Conservation (phyloP, 1,140 invertebrate genomes). For the Drosophila persimilis region DNA sequence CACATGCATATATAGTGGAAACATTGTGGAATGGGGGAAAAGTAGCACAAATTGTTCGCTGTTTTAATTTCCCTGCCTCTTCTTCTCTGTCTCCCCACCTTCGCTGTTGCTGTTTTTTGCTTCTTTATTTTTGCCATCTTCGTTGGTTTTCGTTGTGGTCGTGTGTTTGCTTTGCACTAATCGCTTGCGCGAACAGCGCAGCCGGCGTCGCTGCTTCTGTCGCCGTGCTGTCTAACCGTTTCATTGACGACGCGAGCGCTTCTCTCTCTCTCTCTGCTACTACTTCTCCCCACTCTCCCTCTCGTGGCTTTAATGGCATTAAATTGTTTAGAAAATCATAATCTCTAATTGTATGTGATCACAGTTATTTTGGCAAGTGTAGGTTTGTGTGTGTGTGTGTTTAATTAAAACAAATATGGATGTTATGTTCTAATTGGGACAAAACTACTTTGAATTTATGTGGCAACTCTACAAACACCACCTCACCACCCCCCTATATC, state of each 20-base stretch:
- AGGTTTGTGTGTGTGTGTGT: constrained; percentile 34
- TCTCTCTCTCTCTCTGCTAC: constrained; percentile 39
- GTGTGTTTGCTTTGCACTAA: constrained; percentile 59
- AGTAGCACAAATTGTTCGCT: constrained; percentile 81
- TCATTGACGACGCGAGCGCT: constrained; percentile 47
- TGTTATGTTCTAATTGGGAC: constrained; percentile 50
- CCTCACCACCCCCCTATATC: constrained; percentile 4
- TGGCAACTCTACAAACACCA: constrained; percentile 47
- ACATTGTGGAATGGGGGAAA: constrained; percentile 79
- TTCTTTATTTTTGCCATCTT: constrained; percentile 59
- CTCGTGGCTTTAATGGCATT: constrained; percentile 68
- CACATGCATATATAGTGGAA: constrained; percentile 54
- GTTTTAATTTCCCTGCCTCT: constrained; percentile 74
- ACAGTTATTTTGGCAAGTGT: constrained; percentile 51
- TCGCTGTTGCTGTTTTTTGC: constrained; percentile 50
- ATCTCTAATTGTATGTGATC: constrained; percentile 78
- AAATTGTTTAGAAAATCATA: constrained; percentile 82
- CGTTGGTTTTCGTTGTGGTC: constrained; percentile 21
- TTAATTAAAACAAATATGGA: constrained; percentile 59
- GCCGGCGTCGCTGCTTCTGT: constrained; percentile 51
- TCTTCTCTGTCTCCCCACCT: constrained; percentile 25
- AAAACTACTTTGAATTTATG: constrained; percentile 47
- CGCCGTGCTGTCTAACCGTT: constrained; percentile 69
- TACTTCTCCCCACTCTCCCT: constrained; percentile 13
- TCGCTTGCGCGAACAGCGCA: constrained; percentile 66